Conservation (phyloP, 2,888 invertebrate species). For the Balanococcus diminutus region DNA sequence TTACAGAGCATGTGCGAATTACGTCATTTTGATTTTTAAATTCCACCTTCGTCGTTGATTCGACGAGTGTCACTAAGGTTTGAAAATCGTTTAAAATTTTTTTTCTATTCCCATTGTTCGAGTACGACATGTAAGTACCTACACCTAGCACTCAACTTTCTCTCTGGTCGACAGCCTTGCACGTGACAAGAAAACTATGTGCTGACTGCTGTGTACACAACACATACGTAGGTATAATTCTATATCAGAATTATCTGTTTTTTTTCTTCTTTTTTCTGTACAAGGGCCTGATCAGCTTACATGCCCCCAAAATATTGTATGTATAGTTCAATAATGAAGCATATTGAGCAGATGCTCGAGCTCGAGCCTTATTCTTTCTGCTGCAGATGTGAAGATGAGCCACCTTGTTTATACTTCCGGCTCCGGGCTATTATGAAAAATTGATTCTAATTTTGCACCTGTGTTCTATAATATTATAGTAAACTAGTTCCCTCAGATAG, state of each 20-base stretch:
- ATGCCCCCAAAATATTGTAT: background rate
- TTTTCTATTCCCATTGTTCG: conserved; percentile 7
- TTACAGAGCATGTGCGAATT: background rate
- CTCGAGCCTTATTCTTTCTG: background rate
- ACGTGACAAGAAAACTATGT: conserved; percentile 33
- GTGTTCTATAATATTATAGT: conserved; percentile 15
- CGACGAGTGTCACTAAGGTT: conserved; percentile 27
- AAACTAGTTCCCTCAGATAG: background rate
- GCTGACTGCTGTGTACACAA: background rate
- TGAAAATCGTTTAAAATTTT: conserved; percentile 20
- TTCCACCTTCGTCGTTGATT: conserved; percentile 10
- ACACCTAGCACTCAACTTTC: background rate
- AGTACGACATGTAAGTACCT: background rate
- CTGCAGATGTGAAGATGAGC: background rate
- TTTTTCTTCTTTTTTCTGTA: background rate
- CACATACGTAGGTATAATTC: background rate
- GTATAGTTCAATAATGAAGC: background rate
- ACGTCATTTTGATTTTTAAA: conserved; percentile 7
- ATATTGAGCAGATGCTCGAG: background rate
- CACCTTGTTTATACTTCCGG: background rate
- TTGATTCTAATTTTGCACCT: background rate
- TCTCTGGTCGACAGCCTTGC: conserved; percentile 34
- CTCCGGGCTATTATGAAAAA: background rate
- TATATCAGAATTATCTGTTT: background rate
- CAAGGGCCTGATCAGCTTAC: background rate